A percentile compares a stretch with the other conserved stretches of the same genome.
These are phyloP conservation scores for Caretta caretta DNA, from an alignment of 2,113 vertebrate species.

Conservation along the genomic window DNA sequence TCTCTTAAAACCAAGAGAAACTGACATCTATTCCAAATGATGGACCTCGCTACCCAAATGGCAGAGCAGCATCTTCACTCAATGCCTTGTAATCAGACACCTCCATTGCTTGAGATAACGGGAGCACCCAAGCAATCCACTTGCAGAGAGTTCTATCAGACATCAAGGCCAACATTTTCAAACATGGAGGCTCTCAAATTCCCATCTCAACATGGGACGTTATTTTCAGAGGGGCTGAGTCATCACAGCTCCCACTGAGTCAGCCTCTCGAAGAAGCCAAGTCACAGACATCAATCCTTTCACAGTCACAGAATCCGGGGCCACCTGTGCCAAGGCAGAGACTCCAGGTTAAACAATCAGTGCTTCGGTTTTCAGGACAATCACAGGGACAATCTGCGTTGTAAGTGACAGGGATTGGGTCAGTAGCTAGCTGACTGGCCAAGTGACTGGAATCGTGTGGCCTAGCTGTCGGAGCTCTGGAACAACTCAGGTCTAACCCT, in stretches of 20 bases:
- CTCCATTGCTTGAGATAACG: background rate
- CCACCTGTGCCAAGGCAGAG: background rate
- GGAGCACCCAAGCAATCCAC: background rate
- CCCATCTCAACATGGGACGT: background rate
- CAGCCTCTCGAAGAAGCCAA: no score
- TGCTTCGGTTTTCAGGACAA: background rate
- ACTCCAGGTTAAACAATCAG: background rate
- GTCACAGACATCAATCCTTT: no score
- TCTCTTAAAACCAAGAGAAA: no score
- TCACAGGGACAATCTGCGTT: no score
- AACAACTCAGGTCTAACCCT: no score
- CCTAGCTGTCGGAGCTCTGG: background rate
- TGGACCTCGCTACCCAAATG: no score
- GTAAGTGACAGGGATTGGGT: background rate
- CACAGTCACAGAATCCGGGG: background rate
- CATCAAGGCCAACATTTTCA: background rate
- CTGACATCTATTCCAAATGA: no score
- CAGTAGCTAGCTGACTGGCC: background rate
- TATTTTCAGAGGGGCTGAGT: background rate
- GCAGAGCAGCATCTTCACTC: background rate
- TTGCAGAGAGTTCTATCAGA: no score
- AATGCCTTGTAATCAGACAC: background rate
- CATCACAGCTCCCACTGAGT: no score
- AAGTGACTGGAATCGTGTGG: no score
- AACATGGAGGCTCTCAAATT: background rate